Percentiles rank a stretch among this genome's conserved stretches.
These are phyloP conservation scores for Drosophila elegans DNA, from an alignment of 1,140 invertebrate genomes.

Conservation along the genomic window DNA sequence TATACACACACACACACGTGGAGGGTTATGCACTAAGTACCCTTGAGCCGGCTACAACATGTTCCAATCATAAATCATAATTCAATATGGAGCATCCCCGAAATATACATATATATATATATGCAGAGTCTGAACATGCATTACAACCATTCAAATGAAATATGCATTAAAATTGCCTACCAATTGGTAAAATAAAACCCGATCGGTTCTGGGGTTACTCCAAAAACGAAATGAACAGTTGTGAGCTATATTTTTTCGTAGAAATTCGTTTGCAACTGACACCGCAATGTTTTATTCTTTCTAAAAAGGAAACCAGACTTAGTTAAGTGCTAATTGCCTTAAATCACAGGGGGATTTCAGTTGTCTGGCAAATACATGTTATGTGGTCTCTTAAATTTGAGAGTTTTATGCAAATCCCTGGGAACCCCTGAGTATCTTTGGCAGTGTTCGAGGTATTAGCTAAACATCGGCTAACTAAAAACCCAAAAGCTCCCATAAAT, in stretches of 20 bases:
- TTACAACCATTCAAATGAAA: constrained; percentile 74
- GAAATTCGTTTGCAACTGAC: constrained; percentile 39
- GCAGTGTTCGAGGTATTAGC: constrained; percentile 52
- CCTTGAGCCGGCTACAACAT: constrained; percentile 73
- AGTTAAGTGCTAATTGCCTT: constrained; percentile 79
- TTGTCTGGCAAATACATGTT: constrained; percentile 52
- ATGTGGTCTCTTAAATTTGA: constrained; percentile 48
- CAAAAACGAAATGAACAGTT: constrained; percentile 25
- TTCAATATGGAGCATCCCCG: constrained; percentile 72
- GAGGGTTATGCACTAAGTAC: constrained; percentile 56
- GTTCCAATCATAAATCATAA: constrained; percentile 80
- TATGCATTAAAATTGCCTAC: constrained; percentile 77
- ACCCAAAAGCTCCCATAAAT: constrained; percentile 45
- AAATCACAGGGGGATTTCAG: constrained; percentile 75
- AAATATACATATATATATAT: constrained; percentile 3
- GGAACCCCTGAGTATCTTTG: constrained; percentile 33
- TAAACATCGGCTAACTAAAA: constrained; percentile 35
- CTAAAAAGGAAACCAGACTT: constrained; percentile 46
- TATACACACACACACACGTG: background rate
- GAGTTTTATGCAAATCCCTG: constrained; percentile 50
- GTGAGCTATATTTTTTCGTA: constrained; percentile 48
- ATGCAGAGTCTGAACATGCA: constrained; percentile 35
- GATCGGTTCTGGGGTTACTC: constrained; percentile 39
- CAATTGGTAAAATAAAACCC: constrained; percentile 66
- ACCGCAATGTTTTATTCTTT: constrained; percentile 44